phyloP scores from a whole-genome alignment of 2,797 vertebrate genomes.

The Chelonia mydas region DNA sequence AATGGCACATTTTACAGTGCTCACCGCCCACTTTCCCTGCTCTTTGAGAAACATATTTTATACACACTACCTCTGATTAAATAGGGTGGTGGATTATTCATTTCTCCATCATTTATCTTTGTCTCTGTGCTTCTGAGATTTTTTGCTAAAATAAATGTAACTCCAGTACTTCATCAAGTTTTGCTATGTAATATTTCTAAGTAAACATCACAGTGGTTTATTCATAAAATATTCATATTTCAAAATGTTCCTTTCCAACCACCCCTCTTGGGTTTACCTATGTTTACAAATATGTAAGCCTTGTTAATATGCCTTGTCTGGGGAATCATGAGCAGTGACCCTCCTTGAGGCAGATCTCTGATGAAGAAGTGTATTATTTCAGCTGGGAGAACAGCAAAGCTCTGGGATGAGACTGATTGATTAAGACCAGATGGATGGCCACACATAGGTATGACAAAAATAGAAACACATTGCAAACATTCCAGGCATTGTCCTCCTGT shows the following conservation, averaged over 20 bases:
- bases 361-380: constrained; percentile 89
- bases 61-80: constrained; percentile 62
- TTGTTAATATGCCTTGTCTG: constrained; percentile 74
- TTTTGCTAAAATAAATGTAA: constrained; percentile 73
- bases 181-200: constrained; percentile 71
- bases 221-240: constrained; percentile 76
- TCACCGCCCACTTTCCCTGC: constrained; percentile 77
- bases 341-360: constrained; percentile 79
- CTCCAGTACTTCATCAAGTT: constrained; percentile 73
- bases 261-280: constrained; percentile 72
- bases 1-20: constrained; percentile 78
- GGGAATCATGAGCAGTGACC: constrained; percentile 75
- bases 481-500: constrained; percentile 86
- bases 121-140: constrained; percentile 58
- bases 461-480: constrained; percentile 90
- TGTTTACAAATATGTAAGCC: constrained; percentile 79
- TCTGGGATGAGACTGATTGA: constrained; percentile 89
- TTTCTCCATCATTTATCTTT: constrained; percentile 74
- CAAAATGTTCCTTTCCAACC: constrained; percentile 67
- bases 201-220: constrained; percentile 76
- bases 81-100: constrained; percentile 51
- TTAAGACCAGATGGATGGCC: constrained; percentile 94
- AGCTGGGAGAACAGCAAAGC: constrained; percentile 89
- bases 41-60: constrained; percentile 79
- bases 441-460: constrained; percentile 92